Evolutionary conservation across 2,797 vertebrate genomes (phyloP), one percentile per base, ranked within the genome.

Genomic region (Tamandua tetradactyla): DNA sequence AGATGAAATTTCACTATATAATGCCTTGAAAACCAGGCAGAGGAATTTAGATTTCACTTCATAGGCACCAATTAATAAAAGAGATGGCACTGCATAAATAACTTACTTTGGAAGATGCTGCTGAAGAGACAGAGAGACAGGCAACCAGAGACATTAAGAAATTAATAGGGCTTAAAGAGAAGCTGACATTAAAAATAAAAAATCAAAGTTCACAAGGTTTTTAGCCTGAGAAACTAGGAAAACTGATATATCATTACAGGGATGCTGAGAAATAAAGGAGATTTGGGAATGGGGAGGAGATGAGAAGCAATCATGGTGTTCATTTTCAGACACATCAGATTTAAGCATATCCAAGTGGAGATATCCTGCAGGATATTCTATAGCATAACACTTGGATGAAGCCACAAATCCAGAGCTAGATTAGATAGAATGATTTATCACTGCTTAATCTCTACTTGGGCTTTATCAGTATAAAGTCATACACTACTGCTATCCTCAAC

Each of bases 41-140:
- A 94, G 17, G 27, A 68, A 25, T 78, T 90, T 91, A 78, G 44
- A 49, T 40, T 85, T 30, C 5, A 79, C 8, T 64, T 75, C 10
- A 66, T 3, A 72, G 35, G 55, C 27, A 80, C 3, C 71, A 64
- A n/a, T 52, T 75, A 92, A 90, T 80, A 82, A 92, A 92, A 92
- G 55, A 37, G 12, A 86, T 75, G 40, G 61, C 25, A 76, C 8
- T 82, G 3, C 4, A 27, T 52, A 80, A 22, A 42, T 49, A 79
- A 27, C 79, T 62, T 52, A 95, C 89, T 84, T 13, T 68, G 87
- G 40, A 74, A 74, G 44, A 49, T 32, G 30, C 30, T 49, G 61
- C n/a, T 30, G 61, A 88, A 85, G 27, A 94, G 8, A 85, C 0
- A 74, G 30, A 86, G n/a, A 52, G 49, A 40, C 2, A 88, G 47